These are phyloP conservation scores for Hydrochoerus hydrochaeris DNA, from an alignment of 2,113 vertebrate species.

Conservation along the genomic window DNA sequence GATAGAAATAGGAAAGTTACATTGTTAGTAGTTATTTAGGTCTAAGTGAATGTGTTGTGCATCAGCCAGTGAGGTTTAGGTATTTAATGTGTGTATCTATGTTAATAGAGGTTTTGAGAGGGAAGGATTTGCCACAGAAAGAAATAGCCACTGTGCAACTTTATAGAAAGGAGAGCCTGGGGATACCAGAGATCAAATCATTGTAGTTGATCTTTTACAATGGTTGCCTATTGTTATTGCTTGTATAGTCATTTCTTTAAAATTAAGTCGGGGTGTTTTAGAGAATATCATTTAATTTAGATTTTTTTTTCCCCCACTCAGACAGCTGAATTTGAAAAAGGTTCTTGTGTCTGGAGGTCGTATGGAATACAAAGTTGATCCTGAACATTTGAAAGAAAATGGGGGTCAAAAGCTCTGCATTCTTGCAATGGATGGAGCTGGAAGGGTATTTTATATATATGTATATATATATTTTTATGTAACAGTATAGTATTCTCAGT, in stretches of 20 bases:
- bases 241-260: constrained; percentile 20
- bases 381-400: constrained; percentile 93
- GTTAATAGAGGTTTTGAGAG: not conserved
- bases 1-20: not conserved
- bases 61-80: not conserved
- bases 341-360: constrained; percentile 94
- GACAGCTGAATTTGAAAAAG: constrained; percentile 97
- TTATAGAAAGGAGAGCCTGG: not conserved
- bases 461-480: constrained; percentile 65
- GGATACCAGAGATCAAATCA: not conserved
- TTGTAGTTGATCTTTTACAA: not conserved
- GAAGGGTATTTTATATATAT: constrained; percentile 87
- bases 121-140: not conserved
- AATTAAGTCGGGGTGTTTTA: constrained; percentile 22
- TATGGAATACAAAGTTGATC: constrained; percentile 94
- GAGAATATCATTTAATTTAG: constrained; percentile 16
- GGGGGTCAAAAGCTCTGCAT: constrained; percentile 92
- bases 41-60: not conserved
- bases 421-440: constrained; percentile 94
- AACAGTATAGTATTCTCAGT: not conserved
- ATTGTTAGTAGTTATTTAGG: not conserved
- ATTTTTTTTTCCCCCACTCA: constrained; percentile 74
- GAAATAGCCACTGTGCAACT: not conserved
- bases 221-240: not conserved
- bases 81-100: not conserved